Base-by-base conservation (phyloP, 2,797 vertebrate species). In the Enteromius afrohamiltoni region DNA sequence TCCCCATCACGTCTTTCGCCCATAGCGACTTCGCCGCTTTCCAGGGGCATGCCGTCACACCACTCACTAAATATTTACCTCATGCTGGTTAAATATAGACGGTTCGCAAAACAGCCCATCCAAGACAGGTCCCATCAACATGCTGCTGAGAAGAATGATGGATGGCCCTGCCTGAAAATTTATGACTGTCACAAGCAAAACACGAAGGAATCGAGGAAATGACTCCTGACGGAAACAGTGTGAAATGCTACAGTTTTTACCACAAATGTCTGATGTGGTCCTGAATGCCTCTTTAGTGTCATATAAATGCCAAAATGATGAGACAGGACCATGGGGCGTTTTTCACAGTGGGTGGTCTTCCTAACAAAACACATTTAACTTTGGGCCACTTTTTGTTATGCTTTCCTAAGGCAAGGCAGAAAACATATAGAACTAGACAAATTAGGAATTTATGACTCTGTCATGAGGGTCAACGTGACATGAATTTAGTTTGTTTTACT, bases 51-150 rank as follows among this genome's bases (percentile, higher is more conserved):
- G 60, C 58, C 34, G 26, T 65, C 45, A 26, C 70, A 77, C 53
- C 62, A 47, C 31, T 87, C 64, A 69, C 83, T 85, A 82, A 88
- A 87, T 87, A 88, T 89, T 84, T 87, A 86, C 83, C 86, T 84
- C 82, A 81, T 74, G 71, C 74, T 62, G 64, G 85, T 89, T 87
- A 88, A 86, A 86, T 87, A 84, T 49, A 87, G 76, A 80, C n/a
- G 80, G 45, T 79, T 40, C 8, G 14, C 47, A 67, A 83, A 84
- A 76, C 69, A 53, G 5, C 37, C 37, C 73, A 64, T 65, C 83
- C 60, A 81, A 55, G 68, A 83, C 80, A 40, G 26, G 45, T 62
- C 81, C 53, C 78, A 82, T 84, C 51, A 79, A 74, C 42, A 13
- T 58, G 64, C 82, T 13, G 80, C 86, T 85, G 88, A 75, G 86